Evolutionary conservation across 1,140 invertebrate genomes (phyloP), one percentile per base, ranked within the genome.

Genomic region (Phortica variegata): DNA sequence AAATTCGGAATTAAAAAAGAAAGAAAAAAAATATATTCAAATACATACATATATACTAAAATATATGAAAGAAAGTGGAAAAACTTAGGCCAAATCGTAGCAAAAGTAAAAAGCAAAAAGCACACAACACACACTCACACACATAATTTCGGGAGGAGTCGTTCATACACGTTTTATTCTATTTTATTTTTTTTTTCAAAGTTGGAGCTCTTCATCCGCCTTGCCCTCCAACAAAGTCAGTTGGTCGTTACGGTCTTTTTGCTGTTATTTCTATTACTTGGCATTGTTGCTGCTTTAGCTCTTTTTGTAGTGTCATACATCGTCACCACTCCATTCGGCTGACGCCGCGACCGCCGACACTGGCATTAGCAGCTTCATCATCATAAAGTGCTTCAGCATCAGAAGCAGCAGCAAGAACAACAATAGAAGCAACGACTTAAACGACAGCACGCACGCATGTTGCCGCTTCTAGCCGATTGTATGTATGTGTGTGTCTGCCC

Each of bases 351-450:
- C 23, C 23, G 23, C 23, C 23, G 5, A 6, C 23, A 26, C 23
- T 26, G 23, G 23, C 23, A 26, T 26, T 10, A 26, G 5, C 23
- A 26, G 23, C 23, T 26, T 68, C 63, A 68, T 68, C 61, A 60
- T 52, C 47, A 34, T 34, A 51, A 26, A 26, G 23, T 26, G 23
- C 40, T 47, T 36, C 43, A 57, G 42, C 45, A 44, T 16, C 53
- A 56, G 31, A 42, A 44, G 41, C 26, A 43, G 29, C 34, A 47
- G 32, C 46, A 49, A 42, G 13, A 51, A 31, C 54, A 58, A 62
- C 50, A 58, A 53, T 10, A 41, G 9, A 40, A 43, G 33, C 29
- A 43, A 15, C 38, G 34, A 16, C 12, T 8, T 5, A 6, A 36
- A n/a, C 16, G 13, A 36, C 33, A 36, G 13, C 5, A 36, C 12